These are phyloP conservation scores for Pterocles orientalis DNA, from an alignment of 2,113 vertebrate genomes.

Conservation along the genomic window DNA sequence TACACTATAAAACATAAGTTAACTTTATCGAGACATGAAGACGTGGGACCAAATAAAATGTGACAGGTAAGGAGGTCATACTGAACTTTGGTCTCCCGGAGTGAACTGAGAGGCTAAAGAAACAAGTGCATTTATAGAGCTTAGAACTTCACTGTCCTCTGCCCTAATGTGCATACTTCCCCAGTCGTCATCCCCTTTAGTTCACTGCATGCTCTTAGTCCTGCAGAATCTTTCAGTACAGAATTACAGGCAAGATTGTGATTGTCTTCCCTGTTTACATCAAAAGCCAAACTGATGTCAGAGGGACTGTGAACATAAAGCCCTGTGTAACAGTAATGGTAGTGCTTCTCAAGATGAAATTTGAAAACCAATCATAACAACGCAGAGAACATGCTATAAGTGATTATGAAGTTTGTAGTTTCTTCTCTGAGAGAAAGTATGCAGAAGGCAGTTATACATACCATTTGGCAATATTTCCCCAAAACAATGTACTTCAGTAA, in stretches of 20 bases:
- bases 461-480: neutral
- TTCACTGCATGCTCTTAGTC: neutral
- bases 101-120: slow-evolving; percentile 22
- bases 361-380: neutral
- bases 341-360: slow-evolving; percentile 2
- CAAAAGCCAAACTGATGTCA: neutral
- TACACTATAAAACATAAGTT: slow-evolving; percentile 14
- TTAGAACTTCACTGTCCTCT: neutral
- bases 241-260: neutral
- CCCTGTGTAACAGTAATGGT: neutral
- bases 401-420: neutral
- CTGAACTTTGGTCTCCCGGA: slow-evolving; percentile 51
- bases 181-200: slow-evolving; percentile 38
- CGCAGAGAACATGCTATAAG: neutral
- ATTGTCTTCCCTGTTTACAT: neutral
- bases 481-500: neutral
- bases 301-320: neutral
- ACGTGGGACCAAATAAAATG: neutral
- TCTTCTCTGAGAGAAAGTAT: neutral
- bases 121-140: slow-evolving; percentile 27
- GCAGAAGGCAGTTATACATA: neutral
- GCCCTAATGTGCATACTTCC: neutral
- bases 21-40: neutral
- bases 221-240: neutral
- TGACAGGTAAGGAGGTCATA: neutral